Percentiles rank a stretch among this genome's conserved stretches.
Conservation (phyloP, 2,797 vertebrate species). For the Nasua narica region DNA sequence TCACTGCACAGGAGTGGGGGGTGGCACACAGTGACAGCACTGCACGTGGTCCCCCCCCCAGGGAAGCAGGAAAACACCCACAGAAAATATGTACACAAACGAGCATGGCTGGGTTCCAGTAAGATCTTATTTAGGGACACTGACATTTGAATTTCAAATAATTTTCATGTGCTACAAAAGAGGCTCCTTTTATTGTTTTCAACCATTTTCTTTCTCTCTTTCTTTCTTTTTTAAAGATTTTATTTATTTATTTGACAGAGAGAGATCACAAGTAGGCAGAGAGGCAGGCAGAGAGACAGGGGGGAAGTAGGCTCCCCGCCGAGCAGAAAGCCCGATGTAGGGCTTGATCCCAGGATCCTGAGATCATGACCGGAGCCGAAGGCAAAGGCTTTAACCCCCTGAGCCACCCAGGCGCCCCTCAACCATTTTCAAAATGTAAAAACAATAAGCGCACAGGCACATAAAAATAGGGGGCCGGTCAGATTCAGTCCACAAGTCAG, state of each 20-base stretch:
- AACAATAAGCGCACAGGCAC: not conserved
- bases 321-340: no score
- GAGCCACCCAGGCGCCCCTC: no score
- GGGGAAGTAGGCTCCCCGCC: no score
- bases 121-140: not conserved
- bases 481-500: not conserved
- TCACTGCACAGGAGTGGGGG: no score
- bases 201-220: not conserved
- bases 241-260: no score
- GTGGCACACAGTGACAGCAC: accelerated
- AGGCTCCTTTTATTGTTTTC: not conserved
- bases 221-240: no score
- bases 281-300: no score
- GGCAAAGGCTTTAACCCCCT: no score
- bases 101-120: not conserved
- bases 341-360: no score
- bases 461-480: not conserved
- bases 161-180: not conserved
- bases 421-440: not conserved
- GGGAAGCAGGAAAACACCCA: not conserved
- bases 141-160: not conserved
- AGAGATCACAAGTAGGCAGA: no score
- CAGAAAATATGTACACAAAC: not conserved
- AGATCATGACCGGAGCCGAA: no score
- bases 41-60: not conserved